Conservation (phyloP, 2,113 vertebrate genomes). For the Casuarius casuarius region DNA sequence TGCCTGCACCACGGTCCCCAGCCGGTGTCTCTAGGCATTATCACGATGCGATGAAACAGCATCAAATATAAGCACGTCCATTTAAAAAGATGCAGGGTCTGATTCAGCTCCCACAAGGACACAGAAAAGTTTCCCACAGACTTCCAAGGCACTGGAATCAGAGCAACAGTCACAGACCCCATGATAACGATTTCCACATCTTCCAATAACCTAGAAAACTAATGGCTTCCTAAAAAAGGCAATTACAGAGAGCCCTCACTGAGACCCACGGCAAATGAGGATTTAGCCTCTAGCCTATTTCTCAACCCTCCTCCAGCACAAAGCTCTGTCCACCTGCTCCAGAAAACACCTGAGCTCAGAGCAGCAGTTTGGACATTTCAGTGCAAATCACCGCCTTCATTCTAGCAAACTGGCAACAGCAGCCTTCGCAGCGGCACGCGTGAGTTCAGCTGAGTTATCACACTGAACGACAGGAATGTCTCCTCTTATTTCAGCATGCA, state of each 20-base stretch:
- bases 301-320: not conserved
- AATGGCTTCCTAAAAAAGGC: not conserved
- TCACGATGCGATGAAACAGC: not conserved
- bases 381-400: not conserved
- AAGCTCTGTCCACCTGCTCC: not conserved
- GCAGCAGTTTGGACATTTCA: not conserved
- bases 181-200: not conserved
- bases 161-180: not conserved
- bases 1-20: not conserved
- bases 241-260: not conserved
- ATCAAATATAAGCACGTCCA: not conserved
- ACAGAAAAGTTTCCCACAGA: not conserved
- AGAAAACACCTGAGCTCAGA: not conserved
- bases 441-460: not conserved
- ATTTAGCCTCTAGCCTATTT: not conserved
- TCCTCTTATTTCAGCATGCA: not conserved
- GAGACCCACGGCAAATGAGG: not conserved
- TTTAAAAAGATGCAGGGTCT: not conserved
- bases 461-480: not conserved
- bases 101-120: not conserved
- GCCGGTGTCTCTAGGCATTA: not conserved
- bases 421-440: not conserved
- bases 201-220: not conserved
- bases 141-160: slow-evolving; percentile 2
- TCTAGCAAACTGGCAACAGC: not conserved